Evolutionary conservation across 2,113 vertebrate genomes (phyloP).

Genomic region (Phaethornis superciliosus): DNA sequence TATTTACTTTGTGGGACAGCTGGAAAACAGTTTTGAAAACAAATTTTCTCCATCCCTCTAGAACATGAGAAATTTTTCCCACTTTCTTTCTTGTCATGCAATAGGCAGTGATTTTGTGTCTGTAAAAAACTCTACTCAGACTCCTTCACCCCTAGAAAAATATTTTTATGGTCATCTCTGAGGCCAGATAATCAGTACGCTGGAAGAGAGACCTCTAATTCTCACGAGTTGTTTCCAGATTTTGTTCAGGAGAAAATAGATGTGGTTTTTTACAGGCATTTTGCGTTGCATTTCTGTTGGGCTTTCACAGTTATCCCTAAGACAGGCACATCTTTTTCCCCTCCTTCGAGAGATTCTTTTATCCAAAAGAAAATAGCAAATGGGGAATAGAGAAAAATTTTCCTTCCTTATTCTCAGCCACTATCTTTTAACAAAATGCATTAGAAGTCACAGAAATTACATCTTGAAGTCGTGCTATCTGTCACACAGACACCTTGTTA

Average conservation of each 20-base stretch:
- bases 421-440: background rate
- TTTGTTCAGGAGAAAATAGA: background rate
- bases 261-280: background rate
- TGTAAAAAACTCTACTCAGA: background rate
- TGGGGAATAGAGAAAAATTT: background rate
- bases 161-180: background rate
- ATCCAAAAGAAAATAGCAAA: background rate
- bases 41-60: background rate
- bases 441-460: background rate
- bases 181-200: background rate
- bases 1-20: background rate
- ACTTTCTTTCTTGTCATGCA: background rate
- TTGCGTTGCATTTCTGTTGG: background rate
- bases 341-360: background rate
- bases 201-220: background rate
- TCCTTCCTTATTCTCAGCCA: background rate
- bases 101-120: fast-evolving
- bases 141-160: background rate
- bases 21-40: background rate
- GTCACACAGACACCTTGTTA: background rate
- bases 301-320: background rate
- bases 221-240: background rate
- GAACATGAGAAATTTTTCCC: background rate
- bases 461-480: background rate
- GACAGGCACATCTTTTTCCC: background rate